Evolutionary conservation across 2,888 invertebrate species (phyloP), one percentile per base, ranked within the genome.

Genomic region (Spisula solida): DNA sequence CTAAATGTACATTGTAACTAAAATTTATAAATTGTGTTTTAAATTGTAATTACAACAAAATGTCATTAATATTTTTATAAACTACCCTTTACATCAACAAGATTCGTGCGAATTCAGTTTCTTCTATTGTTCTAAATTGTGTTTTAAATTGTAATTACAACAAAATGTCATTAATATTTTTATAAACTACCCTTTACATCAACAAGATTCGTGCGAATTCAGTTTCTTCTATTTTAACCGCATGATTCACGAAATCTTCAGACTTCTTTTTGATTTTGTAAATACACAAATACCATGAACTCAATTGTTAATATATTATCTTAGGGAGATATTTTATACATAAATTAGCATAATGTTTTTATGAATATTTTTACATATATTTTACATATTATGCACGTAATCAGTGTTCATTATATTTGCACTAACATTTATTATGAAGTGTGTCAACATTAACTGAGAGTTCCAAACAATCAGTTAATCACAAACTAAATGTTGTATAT

Each of bases 361-460:
- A 66, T 66, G 60, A 10, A 66, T 66, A 66, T 66, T 66, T 66
- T 66, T 66, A 66, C 60, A 66, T 66, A 66, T 66, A 66, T 66
- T 66, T 66, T 66, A 25, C 60, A 25, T 66, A 66, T 66, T 66
- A 66, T 66, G 4, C 25, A n/a, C 60, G 25, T 66, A 66, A 25
- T 66, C 60, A 25, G 60, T 25, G 60, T 66, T 66, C 25, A 10
- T 25, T 25, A n/a, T 56, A 14, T 66, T 66, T 66, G 25, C 60
- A 66, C 60, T 66, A 66, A 66, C 25, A 25, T 66, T 66, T 66
- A 20, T 25, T 66, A 66, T 25, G 60, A 51, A 51, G 12, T 51
- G 51, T 51, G 16, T 51, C 1, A 51, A 41, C 41, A 41, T 41
- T 41, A 41, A 41, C 41, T 41, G 41, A 41, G 41, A 8, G 41